phyloP scores from a whole-genome alignment of 37 sponge, comb jelly and placozoan species.

The Corticium candelabrum region DNA sequence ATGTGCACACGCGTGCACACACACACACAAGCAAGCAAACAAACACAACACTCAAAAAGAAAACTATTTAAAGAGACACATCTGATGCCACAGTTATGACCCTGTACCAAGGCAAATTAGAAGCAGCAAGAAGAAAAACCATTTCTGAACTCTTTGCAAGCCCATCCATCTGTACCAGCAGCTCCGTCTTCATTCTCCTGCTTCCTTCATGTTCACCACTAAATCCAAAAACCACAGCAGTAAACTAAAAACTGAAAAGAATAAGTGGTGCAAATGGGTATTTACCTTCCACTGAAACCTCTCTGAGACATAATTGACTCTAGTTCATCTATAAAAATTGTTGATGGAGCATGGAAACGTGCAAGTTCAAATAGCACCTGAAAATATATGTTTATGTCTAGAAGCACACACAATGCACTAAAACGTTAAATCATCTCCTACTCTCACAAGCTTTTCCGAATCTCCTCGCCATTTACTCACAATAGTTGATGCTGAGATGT shows the following conservation, averaged over 20 bases:
- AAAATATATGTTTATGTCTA: not conserved
- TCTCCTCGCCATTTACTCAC: conserved; percentile 99
- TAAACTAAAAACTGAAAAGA: not conserved
- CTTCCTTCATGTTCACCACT: conserved; percentile 94
- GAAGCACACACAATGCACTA: not conserved
- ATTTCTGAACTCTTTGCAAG: conserved; percentile 81
- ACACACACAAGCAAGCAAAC: not conserved
- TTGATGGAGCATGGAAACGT: conserved; percentile 95
- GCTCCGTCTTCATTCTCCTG: conserved; percentile 94
- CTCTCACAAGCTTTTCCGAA: conserved; percentile 90
- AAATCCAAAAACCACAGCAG: not conserved
- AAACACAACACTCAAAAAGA: not conserved
- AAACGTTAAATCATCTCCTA: not conserved
- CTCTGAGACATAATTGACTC: conserved; percentile 94
- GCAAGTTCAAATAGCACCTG: conserved; percentile 94
- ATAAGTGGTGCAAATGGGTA: not conserved
- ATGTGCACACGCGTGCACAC: too few relatives aligned
- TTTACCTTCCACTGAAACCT: conserved; percentile 54
- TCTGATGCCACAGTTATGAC: too few relatives aligned
- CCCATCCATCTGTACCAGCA: conserved; percentile 97
- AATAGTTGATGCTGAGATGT: conserved; percentile 94
- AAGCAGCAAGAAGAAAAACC: conserved; percentile 92
- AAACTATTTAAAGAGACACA: not conserved
- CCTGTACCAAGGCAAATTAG: conserved; percentile 87
- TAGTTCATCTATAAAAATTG: conserved; percentile 97